phyloP scores from a whole-genome alignment of 2,888 invertebrate genomes.

The Liopterus haemorrhoidalis region DNA sequence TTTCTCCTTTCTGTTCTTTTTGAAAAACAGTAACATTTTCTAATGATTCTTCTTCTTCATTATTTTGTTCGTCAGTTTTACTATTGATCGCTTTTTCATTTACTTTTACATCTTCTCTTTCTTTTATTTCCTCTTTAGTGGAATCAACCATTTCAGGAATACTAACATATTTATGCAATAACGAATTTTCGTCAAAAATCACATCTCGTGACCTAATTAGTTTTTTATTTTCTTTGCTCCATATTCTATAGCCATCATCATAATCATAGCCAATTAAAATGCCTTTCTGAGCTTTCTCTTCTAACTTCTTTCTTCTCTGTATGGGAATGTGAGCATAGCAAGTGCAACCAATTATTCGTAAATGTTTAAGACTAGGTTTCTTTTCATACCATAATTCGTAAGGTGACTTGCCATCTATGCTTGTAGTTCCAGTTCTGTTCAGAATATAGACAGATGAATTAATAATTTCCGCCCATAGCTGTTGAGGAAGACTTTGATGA shows the following conservation, averaged over 20 bases:
- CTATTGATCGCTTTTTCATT: no score
- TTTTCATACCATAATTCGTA: conserved; percentile 32
- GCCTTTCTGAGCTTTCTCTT: conserved; percentile 20
- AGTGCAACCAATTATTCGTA: conserved; percentile 28
- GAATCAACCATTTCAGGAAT: no score
- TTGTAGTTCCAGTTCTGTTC: conserved; percentile 29
- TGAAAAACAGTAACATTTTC: no score
- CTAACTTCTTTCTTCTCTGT: conserved; percentile 16
- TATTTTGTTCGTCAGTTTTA: no score
- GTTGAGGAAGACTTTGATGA: conserved; percentile 21
- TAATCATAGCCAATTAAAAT: conserved; percentile 33
- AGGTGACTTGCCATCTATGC: conserved; percentile 27
- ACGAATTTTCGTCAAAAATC: conserved; percentile 9
- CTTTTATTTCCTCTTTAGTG: neutral
- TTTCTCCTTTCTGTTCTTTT: no score
- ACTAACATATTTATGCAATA: neutral
- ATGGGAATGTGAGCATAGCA: conserved; percentile 15
- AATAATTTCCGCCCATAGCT: conserved; percentile 28
- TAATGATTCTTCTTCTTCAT: no score
- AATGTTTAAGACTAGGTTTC: conserved; percentile 26
- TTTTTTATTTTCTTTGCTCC: conserved; percentile 16
- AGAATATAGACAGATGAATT: conserved; percentile 26
- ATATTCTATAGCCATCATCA: conserved; percentile 31
- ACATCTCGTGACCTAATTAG: conserved; percentile 10
- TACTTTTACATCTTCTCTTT: no score